Conservation (phyloP, 2,797 vertebrate species). For the Peromyscus melanophrys region DNA sequence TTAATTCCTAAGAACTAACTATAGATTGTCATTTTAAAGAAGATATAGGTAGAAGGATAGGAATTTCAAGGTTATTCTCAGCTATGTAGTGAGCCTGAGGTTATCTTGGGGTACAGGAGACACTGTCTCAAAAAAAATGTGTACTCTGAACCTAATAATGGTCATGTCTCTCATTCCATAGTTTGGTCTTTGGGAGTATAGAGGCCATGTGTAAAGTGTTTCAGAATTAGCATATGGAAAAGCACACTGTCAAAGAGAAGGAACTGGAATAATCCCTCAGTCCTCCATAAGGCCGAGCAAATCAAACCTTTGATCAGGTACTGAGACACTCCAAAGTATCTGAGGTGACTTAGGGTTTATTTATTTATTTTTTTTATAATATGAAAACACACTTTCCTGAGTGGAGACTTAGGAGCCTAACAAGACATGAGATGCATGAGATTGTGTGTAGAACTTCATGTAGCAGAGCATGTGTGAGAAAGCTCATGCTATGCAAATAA, state of each 20-base stretch:
- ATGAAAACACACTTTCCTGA: not conserved
- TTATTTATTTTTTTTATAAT: not conserved
- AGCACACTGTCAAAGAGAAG: not conserved
- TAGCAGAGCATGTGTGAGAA: not conserved
- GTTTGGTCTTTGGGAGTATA: not conserved
- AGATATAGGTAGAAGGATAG: not conserved
- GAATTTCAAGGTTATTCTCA: not conserved
- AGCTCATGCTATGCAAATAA: not conserved
- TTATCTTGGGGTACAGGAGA: not conserved
- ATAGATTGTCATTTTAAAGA: not conserved
- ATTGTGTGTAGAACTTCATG: not conserved
- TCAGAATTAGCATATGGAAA: not conserved
- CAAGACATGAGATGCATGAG: not conserved
- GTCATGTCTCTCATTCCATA: not conserved
- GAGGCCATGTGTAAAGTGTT: not conserved
- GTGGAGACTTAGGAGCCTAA: not conserved
- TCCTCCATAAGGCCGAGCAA: not conserved
- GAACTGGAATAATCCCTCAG: not conserved
- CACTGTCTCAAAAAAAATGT: not conserved
- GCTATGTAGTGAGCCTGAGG: not conserved
- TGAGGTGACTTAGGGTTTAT: not conserved
- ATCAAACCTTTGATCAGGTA: not conserved
- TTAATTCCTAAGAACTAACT: not conserved
- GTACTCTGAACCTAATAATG: not conserved
- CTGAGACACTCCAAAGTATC: not conserved